Evolutionary conservation across 2,797 vertebrate species (phyloP), one percentile per base, ranked within the genome.

Genomic region (Chloroceryle amazona): DNA sequence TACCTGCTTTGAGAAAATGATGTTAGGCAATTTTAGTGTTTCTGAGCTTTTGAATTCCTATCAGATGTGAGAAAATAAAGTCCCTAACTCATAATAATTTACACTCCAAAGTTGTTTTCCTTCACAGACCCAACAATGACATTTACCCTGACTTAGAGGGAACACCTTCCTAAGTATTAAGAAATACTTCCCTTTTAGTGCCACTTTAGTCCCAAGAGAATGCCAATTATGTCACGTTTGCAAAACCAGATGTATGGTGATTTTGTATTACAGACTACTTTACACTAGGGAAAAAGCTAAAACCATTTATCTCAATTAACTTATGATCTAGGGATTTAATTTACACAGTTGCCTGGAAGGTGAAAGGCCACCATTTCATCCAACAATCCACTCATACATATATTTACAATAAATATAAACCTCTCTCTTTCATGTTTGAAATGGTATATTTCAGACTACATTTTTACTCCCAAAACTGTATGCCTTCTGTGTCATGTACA

Each of bases 221-320:
- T 42, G 90, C 62, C 88, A 98, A 97, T 98, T 98, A 98, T 21
- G 79, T 93, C 97, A 98, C 96, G 94, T 96, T 93, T 96, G 57
- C 73, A 96, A 95, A 97, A 97, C 88, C 57, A 97, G 93, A 96
- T 97, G 83, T 93, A 96, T n/a, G 15, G 86, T 44, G 71, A 97
- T 97, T 97, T 96, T 86, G 79, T 79, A 66, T 90, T 93, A 90
- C 44, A 72, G 93, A 95, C 93, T 95, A 85, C 89, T 97, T 98
- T 94, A 97, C 96, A 91, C 95, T 25, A 96, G 97, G 97, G 97
- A 97, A 89, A 87, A 96, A 98, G 63, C 39, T 88, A 79, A 95
- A 97, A 61, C 80, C 90, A 98, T 98, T 98, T 96, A 97, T 98
- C 97, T 97, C 97, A 97, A 98, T 98, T 98, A 97, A 97, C 86